Conservation (phyloP, 2,888 invertebrate genomes). For the Malthinus flaveolus region DNA sequence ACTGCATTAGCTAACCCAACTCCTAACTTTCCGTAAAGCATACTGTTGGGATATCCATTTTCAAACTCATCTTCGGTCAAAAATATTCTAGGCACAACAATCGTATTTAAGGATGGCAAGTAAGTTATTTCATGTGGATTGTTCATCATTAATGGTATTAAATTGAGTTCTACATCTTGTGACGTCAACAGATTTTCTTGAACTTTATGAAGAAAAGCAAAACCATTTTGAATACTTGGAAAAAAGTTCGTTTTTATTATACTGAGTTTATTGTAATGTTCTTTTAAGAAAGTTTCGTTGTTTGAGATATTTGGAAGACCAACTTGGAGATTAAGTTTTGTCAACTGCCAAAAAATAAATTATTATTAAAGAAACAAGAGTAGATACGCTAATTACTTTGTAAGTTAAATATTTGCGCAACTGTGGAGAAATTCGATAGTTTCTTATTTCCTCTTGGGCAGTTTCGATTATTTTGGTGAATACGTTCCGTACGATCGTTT, state of each 20-base stretch:
- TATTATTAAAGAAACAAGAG: neutral
- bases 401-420: constrained; percentile 45
- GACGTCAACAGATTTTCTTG: constrained; percentile 50
- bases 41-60: constrained; percentile 54
- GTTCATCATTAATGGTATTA: constrained; percentile 33
- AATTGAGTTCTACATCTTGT: constrained; percentile 48
- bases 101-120: constrained; percentile 53
- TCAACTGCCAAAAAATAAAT: constrained; percentile 49
- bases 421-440: constrained; percentile 36
- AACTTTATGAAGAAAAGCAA: constrained; percentile 52
- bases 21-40: constrained; percentile 57
- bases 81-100: constrained; percentile 56
- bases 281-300: constrained; percentile 48
- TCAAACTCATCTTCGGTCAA: constrained; percentile 54
- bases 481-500: constrained; percentile 37
- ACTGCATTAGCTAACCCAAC: constrained; percentile 56
- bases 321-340: constrained; percentile 53
- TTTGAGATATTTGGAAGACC: constrained; percentile 52
- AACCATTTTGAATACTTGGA: constrained; percentile 56
- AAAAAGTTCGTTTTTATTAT: constrained; percentile 59
- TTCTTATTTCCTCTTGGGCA: constrained; percentile 36
- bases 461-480: constrained; percentile 41
- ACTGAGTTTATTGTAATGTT: constrained; percentile 52
- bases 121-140: constrained; percentile 47
- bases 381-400: constrained; percentile 47